Percentiles rank a stretch among this genome's conserved stretches.
Evolutionary conservation across 2,888 invertebrate genomes (phyloP).

Genomic region (Pemphredon lugubris): DNA sequence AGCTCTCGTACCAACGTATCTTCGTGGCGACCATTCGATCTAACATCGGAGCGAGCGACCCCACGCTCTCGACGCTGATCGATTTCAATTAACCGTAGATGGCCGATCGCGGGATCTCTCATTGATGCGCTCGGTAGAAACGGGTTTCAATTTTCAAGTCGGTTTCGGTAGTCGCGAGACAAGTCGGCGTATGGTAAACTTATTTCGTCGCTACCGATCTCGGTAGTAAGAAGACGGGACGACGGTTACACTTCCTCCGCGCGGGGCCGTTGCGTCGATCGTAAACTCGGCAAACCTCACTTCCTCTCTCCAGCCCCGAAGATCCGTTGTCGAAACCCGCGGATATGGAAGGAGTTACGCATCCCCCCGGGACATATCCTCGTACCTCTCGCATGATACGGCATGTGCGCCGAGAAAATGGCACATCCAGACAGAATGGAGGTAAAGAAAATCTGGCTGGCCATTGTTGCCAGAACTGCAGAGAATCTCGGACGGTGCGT

Average conservation of each 20-base stretch:
- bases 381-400: conserved; percentile 45
- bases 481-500: conserved; percentile 56
- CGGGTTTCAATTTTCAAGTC: too few relatives aligned
- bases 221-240: too few relatives aligned
- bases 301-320: conserved; percentile 24
- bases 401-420: conserved; percentile 61
- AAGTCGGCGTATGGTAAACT: too few relatives aligned
- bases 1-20: conserved; percentile 60
- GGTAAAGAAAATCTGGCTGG: conserved; percentile 54
- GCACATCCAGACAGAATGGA: conserved; percentile 42
- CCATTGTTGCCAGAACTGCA: conserved; percentile 53
- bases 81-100: conserved; percentile 5
- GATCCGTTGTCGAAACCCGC: conserved; percentile 18
- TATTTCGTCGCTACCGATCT: too few relatives aligned
- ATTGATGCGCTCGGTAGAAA: too few relatives aligned
- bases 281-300: conserved; percentile 28
- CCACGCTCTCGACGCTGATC: conserved; percentile 13
- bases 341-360: conserved; percentile 19
- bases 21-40: conserved; percentile 23
- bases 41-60: conserved; percentile 20
- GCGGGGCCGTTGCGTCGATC: too few relatives aligned
- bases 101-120: background rate
- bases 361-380: conserved; percentile 41
- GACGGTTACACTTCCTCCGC: too few relatives aligned
- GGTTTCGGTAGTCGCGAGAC: too few relatives aligned